Evolutionary conservation across 92 coral and sea anemone species (phyloP).

Genomic region (Actinostola sp.): DNA sequence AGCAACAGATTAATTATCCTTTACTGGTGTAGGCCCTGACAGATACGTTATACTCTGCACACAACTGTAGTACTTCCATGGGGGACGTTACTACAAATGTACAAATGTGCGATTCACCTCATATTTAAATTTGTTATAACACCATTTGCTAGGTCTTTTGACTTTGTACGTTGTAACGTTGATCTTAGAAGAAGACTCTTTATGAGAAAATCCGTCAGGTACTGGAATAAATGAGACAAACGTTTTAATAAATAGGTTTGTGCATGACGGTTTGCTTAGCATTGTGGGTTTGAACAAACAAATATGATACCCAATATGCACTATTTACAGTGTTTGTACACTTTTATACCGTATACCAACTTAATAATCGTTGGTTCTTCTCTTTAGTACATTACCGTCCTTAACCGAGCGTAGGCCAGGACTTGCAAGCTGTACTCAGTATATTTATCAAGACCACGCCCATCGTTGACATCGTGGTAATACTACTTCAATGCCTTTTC

Average conservation of each 20-base stretch:
- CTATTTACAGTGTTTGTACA: too few relatives aligned
- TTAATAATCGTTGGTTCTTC: too few relatives aligned
- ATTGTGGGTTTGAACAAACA: too few relatives aligned
- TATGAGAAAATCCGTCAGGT: neutral
- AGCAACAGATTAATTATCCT: too few relatives aligned
- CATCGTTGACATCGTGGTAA: neutral
- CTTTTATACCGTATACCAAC: too few relatives aligned
- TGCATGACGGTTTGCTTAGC: neutral
- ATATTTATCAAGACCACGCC: constrained; percentile 7
- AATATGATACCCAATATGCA: too few relatives aligned
- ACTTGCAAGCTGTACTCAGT: constrained; percentile 27
- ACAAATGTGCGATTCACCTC: neutral
- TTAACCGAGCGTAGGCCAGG: constrained; percentile 29
- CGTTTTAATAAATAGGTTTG: neutral
- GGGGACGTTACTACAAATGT: neutral
- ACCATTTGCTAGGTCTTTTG: neutral
- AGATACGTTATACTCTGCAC: neutral
- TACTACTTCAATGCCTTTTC: neutral
- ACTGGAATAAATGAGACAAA: neutral
- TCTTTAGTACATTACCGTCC: too few relatives aligned
- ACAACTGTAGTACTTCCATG: neutral
- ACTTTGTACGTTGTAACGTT: neutral
- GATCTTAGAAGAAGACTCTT: constrained; percentile 3
- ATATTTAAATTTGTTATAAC: neutral
- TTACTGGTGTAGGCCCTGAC: neutral